Base-by-base conservation (phyloP, 2,888 invertebrate species). In the Chloromyia formosa region DNA sequence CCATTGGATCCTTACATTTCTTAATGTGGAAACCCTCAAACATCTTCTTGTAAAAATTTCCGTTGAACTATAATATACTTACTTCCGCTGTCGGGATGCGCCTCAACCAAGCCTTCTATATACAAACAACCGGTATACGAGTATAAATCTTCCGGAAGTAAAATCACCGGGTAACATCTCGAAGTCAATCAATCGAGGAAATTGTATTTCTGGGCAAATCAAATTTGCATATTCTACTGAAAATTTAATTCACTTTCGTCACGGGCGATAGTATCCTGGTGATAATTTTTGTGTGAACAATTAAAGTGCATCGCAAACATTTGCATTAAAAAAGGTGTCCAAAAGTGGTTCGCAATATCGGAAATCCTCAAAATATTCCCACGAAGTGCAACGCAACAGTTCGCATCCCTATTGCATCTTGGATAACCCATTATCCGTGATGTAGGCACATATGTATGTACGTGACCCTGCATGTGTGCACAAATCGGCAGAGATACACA, bases 361-460 rank as follows among this genome's bases (percentile, higher is more conserved):
- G 12, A 58, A 58, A 16, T 20, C 5, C 4, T 58, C 18, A 20
- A 58, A 58, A 58, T 16, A 18, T 58, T 58, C 58, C 18, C 58
- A 58, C 58, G 58, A 58, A 35, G 27, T 58, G 14, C 53, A 53
- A 16, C 12, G 58, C 18, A 58, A 20, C 58, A 18, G 58, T 12
- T 53, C 16, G 53, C 53, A 53, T 53, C 53, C 53, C 10, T n/a
- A 4, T 35, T 35, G 27, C 27, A 35, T 35, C 27, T 35, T 7
- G 3, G 3, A 35, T 35, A 35, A 35, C 27, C 27, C 27, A 35
- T 35, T 35, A 35, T 35, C 27, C 7, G 7, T 35, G 27, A 35
- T 35, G 27, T 7, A 35, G 27, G 7, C 27, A 35, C 27, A 35
- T 35, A 35, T 7, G 7, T 35, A 35, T 35, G 27, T 35, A 35